Evolutionary conservation across 1,140 invertebrate species (phyloP), one percentile per base, ranked within the genome.

Genomic region (Eriosoma lanigerum): DNA sequence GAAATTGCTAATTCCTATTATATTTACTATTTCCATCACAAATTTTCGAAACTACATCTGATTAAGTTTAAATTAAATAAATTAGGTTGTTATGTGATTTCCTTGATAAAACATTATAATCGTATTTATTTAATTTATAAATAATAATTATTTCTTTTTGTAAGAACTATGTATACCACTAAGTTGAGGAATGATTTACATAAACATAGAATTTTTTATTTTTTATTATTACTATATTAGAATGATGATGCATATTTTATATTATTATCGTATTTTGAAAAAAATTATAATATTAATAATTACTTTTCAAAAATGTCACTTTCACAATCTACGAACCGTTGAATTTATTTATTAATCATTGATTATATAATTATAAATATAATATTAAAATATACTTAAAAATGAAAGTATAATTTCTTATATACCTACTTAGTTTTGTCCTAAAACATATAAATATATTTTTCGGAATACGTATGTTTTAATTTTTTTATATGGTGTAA

Each of bases 261-360:
- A 10, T n/a, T 50, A 12, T 50, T 3, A 66, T 26, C 3, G 24
- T 50, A 29, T 29, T 70, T 70, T 50, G 0, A n/a, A 52, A 21
- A 26, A 70, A 19, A 29, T 3, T 38, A 32, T 10, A 32, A 3
- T 15, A 62, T 29, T 50, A 52, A 29, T 68, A 66, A 17, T 46
- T 21, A 24, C 3, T 48, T 68, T 68, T 52, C 6, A 52, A 72
- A 72, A 72, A 52, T 52, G 17, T 8, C 38, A 29, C 75, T 78
- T 78, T 78, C 75, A 78, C 75, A 78, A 78, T 46, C 24, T 6
- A 62, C 38, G 32, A 46, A 78, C 75, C 75, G 44, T 78, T 48
- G 21, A 76, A 48, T 10, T n/a, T 62, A 78, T 62, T n/a, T 60
- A 78, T 29, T 46, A 44, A 26, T 44, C 38, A 58, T 21, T 56